phyloP scores from a whole-genome alignment of 2,113 vertebrate genomes.

The Verasper variegatus region DNA sequence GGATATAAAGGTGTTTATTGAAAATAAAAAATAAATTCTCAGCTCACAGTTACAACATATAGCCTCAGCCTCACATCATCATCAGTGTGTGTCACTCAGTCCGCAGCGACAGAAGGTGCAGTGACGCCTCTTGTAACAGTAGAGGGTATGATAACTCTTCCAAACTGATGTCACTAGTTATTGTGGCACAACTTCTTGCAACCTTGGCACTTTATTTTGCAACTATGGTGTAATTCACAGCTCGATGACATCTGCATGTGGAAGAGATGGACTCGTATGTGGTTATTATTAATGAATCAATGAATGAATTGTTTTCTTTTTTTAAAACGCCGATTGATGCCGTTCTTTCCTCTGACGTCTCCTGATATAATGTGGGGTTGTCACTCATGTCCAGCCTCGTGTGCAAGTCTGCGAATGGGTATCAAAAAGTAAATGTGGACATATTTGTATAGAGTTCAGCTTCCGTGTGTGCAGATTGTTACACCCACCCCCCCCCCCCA shows the following conservation, averaged over 20 bases:
- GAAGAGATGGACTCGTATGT: neutral
- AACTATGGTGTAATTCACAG: neutral
- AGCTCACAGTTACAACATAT: too few species aligned
- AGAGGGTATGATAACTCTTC: constrained; percentile 58
- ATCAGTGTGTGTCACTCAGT: neutral
- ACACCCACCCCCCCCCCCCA: too few species aligned
- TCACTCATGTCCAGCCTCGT: neutral
- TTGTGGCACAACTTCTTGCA: neutral
- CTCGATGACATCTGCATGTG: neutral
- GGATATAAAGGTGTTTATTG: too few species aligned
- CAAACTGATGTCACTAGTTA: rapidly evolving
- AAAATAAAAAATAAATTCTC: too few species aligned
- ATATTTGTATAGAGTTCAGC: too few species aligned
- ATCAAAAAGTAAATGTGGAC: neutral
- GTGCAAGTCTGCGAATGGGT: neutral
- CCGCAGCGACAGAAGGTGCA: constrained; percentile 20
- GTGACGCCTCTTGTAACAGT: constrained; percentile 25
- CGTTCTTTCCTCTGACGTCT: neutral
- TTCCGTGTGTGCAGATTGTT: too few species aligned
- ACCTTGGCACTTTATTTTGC: too few species aligned
- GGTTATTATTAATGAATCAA: neutral
- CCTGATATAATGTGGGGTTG: neutral
- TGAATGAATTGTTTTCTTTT: too few species aligned
- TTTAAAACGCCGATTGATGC: too few species aligned
- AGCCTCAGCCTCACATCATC: too few species aligned